Evolutionary conservation across 2,797 vertebrate genomes (phyloP), one percentile per base, ranked within the genome.

Genomic region (Tenualosa thibaudeaui): DNA sequence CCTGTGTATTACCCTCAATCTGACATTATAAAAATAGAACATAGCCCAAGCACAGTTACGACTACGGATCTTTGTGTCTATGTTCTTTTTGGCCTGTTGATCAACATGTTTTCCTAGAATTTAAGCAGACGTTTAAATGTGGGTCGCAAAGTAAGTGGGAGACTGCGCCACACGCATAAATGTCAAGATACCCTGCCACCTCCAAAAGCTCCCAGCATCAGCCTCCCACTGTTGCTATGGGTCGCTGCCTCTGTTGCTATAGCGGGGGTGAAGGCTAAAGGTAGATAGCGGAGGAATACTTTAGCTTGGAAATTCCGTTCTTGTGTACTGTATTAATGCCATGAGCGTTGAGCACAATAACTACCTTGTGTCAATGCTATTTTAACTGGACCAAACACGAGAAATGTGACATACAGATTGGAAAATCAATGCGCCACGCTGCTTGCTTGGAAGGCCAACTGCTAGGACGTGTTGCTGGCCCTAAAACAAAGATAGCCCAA

Each of bases 201-300:
- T 43, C 71, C 71, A 3, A 22, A 19, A 78, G 40, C 40, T 19
- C 37, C 68, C 40, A n/a, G 71, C 19, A 22, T 46, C 71, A 22
- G 40, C 37, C 17, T 75, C 37, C 37, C 84, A 49, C 86, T 88
- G 86, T 87, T 90, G 89, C 88, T 88, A 90, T 84, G 87, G 84
- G 82, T 88, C 84, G 62, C 81, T 71, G 86, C 81, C 84, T 89
- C 84, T 85, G 88, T 87, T 84, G 84, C 89, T 87, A 87, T 65
- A 68, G 87, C 81, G 54, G 65, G 31, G 83, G 53, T 12, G 84
- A 56, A 65, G 75, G 26, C 58, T 65, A 24, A 43, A 50, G 58
- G 71, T 43, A 78, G 71, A 22, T 17, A 78, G 46, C 46, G 46
- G 46, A 49, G 5, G 7, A 46, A 43, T 46, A 46, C 17, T 43